Evolutionary conservation across 2,113 vertebrate genomes (phyloP), one percentile per base, ranked within the genome.

Genomic region (Cranoglanis bouderius): DNA sequence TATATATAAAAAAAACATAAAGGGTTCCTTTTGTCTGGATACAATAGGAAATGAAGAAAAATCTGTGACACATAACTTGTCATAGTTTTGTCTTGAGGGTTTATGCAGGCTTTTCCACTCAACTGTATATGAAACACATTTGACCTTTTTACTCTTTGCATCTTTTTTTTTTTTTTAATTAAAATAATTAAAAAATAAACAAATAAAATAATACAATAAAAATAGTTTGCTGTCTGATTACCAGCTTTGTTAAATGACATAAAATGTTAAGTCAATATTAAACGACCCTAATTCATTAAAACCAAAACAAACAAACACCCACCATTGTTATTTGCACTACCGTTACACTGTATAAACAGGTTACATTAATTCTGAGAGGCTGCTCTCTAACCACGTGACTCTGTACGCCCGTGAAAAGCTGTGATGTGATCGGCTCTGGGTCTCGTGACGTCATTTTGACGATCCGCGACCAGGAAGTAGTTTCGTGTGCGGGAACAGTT

Each of bases 361-460:
- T 61, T 29, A 35, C 32, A 38, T 46, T 6, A 10, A 12, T 26
- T 43, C 38, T 43, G 40, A 35, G 7, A 32, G 14, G 7, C 16
- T 0, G 51, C 51, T 55, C 35, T 40, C 9, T 26, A 59, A 82
- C 7, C 81, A 82, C 81, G 81, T 82, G 81, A 35, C 53, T 12
- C 8, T 38, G 43, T 77, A 35, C 89, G 85, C 85, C 80, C 40
- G 1, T 6, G 35, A 7, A 19, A 29, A 10, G 32, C 8, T 46
- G 38, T 74, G 18, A 26, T 24, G 29, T 83, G 72, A 90, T 90
- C 87, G 86, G 89, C 29, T 29, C 14, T 19, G 6, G 72, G 0
- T 2, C 46, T 38, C 13, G 29, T 57, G 40, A 85, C 49, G 63
- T 40, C 35, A 57, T 0, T 19, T 0, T 40, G 9, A 40, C 7